Evolutionary conservation across 1,140 invertebrate genomes (phyloP), one percentile per base, ranked within the genome.

Genomic region (Megalopta genalis): DNA sequence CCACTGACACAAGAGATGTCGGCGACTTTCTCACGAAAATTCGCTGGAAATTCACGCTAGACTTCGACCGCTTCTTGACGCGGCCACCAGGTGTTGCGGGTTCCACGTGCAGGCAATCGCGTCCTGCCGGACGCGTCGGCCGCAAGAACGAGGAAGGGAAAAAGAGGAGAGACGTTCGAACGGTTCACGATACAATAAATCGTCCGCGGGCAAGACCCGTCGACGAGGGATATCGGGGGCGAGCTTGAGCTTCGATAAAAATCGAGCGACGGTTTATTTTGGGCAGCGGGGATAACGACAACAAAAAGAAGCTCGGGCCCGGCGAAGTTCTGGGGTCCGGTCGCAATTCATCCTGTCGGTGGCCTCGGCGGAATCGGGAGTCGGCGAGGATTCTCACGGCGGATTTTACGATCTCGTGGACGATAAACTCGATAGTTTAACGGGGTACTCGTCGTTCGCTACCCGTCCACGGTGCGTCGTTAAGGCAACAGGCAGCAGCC

Each of bases 341-440:
- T 14, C 49, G 64, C 65, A 72, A 78, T 57, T 86, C 76, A 84
- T 84, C 25, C 81, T 64, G 54, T 46, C 68, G 46, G 42, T 54
- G 32, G 2, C 14, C 27, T 25, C 42, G 66, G 59, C n/a, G 32
- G 77, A 83, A 82, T 75, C 81, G 59, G 71, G 60, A 88, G 77
- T 65, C 32, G 32, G 68, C n/a, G 65, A 60, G 79, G 60, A 86
- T 85, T 60, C 62, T 64, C 62, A 62, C 68, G 37, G 23, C 37
- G 66, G 70, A 87, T 77, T 90, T 90, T 90, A 90, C 76, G 78
- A 85, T 73, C 80, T 78, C 64, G 77, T 62, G 65, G 68, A 70
- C 87, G 83, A 90, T 90, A 90, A 91, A 90, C 81, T 88, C 81
- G 86, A 88, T 86, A 90, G 86, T 90, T 91, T 90, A 90, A 89